Conservation (phyloP, 2,888 invertebrate genomes). For the Agonopterix arenella region DNA sequence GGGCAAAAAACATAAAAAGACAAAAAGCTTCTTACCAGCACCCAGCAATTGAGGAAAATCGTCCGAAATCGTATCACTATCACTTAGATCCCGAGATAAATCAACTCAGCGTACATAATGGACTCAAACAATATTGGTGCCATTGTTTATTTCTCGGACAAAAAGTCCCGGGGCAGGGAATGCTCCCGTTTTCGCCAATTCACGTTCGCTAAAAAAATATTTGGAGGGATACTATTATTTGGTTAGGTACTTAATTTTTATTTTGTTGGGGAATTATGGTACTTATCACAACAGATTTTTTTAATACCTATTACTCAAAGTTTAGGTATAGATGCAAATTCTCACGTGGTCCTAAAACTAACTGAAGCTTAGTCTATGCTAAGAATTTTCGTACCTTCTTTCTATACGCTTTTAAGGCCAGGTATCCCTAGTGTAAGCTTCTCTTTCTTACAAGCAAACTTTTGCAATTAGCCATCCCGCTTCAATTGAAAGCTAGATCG, state of each 20-base stretch:
- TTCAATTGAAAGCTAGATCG: too few species aligned
- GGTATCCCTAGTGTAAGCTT: too few species aligned
- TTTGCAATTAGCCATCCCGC: too few species aligned
- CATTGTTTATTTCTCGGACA: conserved; percentile 20
- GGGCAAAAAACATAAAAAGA: background rate
- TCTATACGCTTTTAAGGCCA: too few species aligned
- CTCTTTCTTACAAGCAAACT: too few species aligned
- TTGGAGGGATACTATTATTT: background rate
- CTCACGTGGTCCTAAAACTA: too few species aligned
- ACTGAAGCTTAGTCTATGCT: too few species aligned
- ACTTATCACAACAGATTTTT: too few species aligned
- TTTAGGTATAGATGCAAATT: too few species aligned
- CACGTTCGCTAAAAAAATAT: background rate
- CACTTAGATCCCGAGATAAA: conserved; percentile 24
- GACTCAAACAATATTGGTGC: conserved; percentile 41
- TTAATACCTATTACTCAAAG: too few species aligned
- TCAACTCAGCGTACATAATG: conserved; percentile 37
- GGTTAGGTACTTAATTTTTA: background rate
- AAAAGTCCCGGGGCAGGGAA: conserved; percentile 9
- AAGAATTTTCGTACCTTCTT: too few species aligned
- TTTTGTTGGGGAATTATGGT: too few species aligned
- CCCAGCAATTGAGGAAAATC: conserved; percentile 1
- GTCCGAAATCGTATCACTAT: conserved; percentile 6
- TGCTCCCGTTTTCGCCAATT: background rate
- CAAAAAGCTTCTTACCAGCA: background rate